Percentiles rank a stretch among this genome's conserved stretches.
phyloP scores from a whole-genome alignment of 2,113 vertebrate species.

The Albula goreensis region DNA sequence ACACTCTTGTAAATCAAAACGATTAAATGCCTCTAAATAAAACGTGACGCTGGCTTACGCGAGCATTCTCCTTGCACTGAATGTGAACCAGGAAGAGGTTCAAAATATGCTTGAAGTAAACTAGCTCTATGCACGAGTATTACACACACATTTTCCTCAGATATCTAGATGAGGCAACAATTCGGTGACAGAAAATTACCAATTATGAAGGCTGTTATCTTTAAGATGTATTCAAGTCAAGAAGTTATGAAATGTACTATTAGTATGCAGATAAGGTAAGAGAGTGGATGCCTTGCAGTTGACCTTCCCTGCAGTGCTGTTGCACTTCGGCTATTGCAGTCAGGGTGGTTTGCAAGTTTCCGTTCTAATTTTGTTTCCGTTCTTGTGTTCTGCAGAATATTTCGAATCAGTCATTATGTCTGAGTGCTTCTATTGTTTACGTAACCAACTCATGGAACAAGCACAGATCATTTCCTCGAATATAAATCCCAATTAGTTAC shows the following conservation, averaged over 20 bases:
- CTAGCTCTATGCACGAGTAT: background rate
- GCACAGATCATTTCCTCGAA: background rate
- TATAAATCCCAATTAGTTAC: background rate
- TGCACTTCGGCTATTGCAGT: background rate
- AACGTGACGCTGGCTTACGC: background rate
- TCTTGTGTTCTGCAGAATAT: background rate
- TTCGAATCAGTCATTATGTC: background rate
- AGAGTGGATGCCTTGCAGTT: background rate
- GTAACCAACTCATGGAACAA: background rate
- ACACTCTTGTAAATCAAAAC: background rate
- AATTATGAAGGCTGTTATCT: background rate
- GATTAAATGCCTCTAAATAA: background rate
- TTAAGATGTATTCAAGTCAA: background rate
- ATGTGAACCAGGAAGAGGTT: background rate
- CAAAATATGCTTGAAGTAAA: background rate
- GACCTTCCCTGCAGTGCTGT: conserved; percentile 1
- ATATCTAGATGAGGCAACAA: background rate
- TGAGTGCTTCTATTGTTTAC: background rate
- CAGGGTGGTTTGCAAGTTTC: background rate
- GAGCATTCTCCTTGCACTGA: background rate
- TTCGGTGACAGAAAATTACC: background rate
- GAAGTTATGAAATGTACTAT: background rate
- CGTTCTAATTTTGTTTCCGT: background rate
- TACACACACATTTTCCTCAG: background rate
- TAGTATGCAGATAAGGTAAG: background rate